Evolutionary conservation across 2,888 invertebrate species (phyloP), one percentile per base, ranked within the genome.

Genomic region (Lissonota sp.): DNA sequence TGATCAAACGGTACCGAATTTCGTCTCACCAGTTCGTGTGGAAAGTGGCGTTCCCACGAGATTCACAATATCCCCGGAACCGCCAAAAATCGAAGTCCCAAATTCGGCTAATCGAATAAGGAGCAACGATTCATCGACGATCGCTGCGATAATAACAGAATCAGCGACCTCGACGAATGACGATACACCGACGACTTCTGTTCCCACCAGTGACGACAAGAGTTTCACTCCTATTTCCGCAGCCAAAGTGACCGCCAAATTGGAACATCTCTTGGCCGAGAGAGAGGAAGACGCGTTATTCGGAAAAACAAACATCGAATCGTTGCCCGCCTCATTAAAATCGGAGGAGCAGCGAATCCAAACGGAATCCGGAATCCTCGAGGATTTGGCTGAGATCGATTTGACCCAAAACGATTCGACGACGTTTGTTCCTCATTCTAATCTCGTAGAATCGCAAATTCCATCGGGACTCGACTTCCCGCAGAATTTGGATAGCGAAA

Each of bases 231-330:
- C 89, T 0, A 87, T 89, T 60, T 90, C 88, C 6, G 91, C 90
- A 14, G 88, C 89, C 39, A 87, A 89, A 79, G 89, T 92, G 0
- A 87, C 89, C 1, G 90, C 91, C 62, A 91, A 90, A 60, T 88
- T 92, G 55, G 90, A 92, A 76, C 86, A 92, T 74, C 78, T 92
- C 39, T 86, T 87, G 3, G 86, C 85, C 6, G 89, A 91, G 12
- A 87, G 86, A 62, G 83, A 88, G 14, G 89, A 89, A 66, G 87
- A 86, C 63, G 70, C 85, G 0, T 37, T 63, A 10, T 10, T 49
- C 51, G 57, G 55, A 8, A 60, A 6, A 4, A 62, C 72, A 1
- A 74, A 55, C 2, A 42, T 37, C 12, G 66, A 69, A 12, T 8
- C 12, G 0, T 37, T 49, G 0, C 5, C 10, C 16, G 82, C 77